A percentile compares a stretch with the other conserved stretches of the same genome.
Conservation (phyloP, 2,888 invertebrate genomes). For the Pyrocoelia pectoralis region DNA sequence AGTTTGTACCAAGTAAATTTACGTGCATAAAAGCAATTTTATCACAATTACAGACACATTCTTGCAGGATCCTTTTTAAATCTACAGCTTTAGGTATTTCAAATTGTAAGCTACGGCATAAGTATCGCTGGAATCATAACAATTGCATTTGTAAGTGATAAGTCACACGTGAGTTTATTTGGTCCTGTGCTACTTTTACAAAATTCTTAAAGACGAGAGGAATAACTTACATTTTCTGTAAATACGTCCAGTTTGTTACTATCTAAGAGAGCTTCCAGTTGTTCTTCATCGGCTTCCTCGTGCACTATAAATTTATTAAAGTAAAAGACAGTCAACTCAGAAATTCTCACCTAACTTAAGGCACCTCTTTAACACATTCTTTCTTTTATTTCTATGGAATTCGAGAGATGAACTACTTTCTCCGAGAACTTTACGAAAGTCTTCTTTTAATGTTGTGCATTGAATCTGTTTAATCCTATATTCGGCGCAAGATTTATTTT, state of each 20-base stretch:
- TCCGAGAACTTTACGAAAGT: slow-evolving; percentile 61
- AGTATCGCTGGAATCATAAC: too few species aligned
- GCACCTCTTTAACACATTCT: slow-evolving; percentile 64
- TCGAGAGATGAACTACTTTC: slow-evolving; percentile 63
- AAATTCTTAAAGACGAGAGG: neutral
- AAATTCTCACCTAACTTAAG: slow-evolving; percentile 62
- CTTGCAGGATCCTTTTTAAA: too few species aligned
- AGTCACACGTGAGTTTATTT: too few species aligned
- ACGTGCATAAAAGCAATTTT: too few species aligned
- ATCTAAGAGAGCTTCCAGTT: slow-evolving; percentile 58
- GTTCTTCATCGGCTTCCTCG: slow-evolving; percentile 45
- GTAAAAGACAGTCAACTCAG: neutral
- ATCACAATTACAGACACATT: too few species aligned
- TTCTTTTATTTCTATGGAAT: slow-evolving; percentile 62
- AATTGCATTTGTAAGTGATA: too few species aligned
- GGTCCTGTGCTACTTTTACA: too few species aligned
- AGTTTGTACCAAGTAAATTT: too few species aligned
- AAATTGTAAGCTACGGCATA: too few species aligned
- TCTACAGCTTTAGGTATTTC: too few species aligned
- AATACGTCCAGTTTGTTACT: slow-evolving; percentile 59
- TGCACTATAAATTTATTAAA: slow-evolving; percentile 16
- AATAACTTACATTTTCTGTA: slow-evolving; percentile 62
- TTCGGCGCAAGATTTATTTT: slow-evolving; percentile 41
- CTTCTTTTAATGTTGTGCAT: slow-evolving; percentile 58
- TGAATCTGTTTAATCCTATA: slow-evolving; percentile 61